Evolutionary conservation across 2,888 invertebrate species (phyloP).

Genomic region (Phrixothrix hirtus): DNA sequence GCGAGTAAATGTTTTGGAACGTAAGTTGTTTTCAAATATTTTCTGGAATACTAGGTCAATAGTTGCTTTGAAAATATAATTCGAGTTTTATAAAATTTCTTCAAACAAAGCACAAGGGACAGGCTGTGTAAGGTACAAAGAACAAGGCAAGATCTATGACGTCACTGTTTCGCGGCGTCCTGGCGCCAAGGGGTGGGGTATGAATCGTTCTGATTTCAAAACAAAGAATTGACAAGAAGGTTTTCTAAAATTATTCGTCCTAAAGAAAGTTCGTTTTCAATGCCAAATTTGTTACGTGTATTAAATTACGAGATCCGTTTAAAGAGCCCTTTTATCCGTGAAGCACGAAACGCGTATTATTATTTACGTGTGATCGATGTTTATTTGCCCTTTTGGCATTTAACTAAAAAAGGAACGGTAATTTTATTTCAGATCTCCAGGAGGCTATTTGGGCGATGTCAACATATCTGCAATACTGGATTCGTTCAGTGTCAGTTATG

Average conservation of each 20-base stretch:
- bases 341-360: no score
- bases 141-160: slow-evolving; percentile 38
- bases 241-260: background rate
- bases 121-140: slow-evolving; percentile 35
- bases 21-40: no score
- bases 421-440: slow-evolving; percentile 64
- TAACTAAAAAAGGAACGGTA: background rate
- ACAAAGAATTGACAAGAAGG: slow-evolving; percentile 37
- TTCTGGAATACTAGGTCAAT: no score
- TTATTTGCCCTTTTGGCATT: slow-evolving; percentile 5
- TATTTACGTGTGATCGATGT: no score
- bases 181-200: slow-evolving; percentile 40
- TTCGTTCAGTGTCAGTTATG: slow-evolving; percentile 95
- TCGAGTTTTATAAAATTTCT: slow-evolving; percentile 4
- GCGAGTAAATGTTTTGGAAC: no score
- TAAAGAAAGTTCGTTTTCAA: no score
- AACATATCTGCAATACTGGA: slow-evolving; percentile 95
- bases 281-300: no score
- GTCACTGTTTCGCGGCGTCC: slow-evolving; percentile 40
- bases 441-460: slow-evolving; percentile 85
- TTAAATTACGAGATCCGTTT: no score
- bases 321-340: no score
- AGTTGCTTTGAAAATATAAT: slow-evolving; percentile 1
- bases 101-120: slow-evolving; percentile 21
- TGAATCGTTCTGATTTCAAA: slow-evolving; percentile 39